Evolutionary conservation across 1,140 invertebrate genomes (phyloP).

Genomic region (Rhyacophila brunnea): DNA sequence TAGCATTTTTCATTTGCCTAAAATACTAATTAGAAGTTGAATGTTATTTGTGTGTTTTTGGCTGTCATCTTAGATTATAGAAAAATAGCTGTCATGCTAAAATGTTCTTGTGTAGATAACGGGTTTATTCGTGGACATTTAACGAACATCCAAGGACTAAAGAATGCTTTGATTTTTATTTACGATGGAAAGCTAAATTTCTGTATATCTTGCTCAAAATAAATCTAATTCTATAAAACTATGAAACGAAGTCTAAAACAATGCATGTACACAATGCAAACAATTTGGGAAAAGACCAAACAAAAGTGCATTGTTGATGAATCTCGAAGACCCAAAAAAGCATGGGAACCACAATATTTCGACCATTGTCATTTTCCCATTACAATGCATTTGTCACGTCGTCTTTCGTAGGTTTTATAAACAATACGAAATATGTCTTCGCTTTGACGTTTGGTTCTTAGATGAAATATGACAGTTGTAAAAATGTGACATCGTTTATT

Average conservation of each 20-base stretch:
- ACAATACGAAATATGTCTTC: neutral
- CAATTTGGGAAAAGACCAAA: constrained; percentile 2
- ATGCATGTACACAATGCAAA: constrained; percentile 2
- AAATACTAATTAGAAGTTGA: no score
- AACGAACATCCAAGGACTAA: no score
- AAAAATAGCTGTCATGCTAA: no score
- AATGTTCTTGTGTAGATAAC: no score
- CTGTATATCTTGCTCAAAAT: no score
- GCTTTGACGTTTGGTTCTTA: neutral
- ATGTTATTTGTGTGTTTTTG: no score
- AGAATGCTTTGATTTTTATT: no score
- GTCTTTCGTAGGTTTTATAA: constrained; percentile 11
- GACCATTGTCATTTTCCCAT: constrained; percentile 2
- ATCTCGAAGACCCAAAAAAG: constrained; percentile 3
- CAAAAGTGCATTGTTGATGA: constrained; percentile 4
- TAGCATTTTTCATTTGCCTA: no score
- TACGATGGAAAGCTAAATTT: no score
- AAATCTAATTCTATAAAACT: no score
- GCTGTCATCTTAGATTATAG: no score
- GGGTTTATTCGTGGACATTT: no score
- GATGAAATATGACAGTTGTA: constrained; percentile 12
- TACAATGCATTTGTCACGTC: constrained; percentile 18
- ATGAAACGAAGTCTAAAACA: constrained; percentile 6
- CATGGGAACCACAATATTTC: constrained; percentile 21
- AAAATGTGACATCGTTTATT: constrained; percentile 13